Conservation (phyloP, 2,113 vertebrate species). For the Muntiacus reevesi region DNA sequence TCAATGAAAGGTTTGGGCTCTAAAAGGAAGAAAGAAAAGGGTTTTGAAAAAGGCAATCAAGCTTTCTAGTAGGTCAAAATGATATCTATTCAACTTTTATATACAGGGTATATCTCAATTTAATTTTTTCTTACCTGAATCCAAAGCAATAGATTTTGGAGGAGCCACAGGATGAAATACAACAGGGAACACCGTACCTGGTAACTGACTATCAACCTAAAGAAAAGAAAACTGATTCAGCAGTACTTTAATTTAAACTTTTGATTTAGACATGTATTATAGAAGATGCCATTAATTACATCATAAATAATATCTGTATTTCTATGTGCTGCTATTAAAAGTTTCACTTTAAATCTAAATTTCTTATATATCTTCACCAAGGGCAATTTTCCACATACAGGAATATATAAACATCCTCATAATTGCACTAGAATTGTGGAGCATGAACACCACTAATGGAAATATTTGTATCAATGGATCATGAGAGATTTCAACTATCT, state of each 20-base stretch:
- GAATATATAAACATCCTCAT: background rate
- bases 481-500: background rate
- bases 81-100: background rate
- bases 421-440: background rate
- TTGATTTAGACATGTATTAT: background rate
- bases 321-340: background rate
- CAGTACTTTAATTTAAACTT: background rate
- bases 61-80: background rate
- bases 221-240: background rate
- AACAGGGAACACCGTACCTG: slow-evolving; percentile 94
- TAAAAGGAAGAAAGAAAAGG: slow-evolving; percentile 72
- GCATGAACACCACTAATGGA: background rate
- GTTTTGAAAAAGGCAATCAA: background rate
- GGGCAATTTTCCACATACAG: background rate
- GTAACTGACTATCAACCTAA: slow-evolving; percentile 96
- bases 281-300: background rate
- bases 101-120: background rate
- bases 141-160: slow-evolving; percentile 95
- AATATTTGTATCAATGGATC: background rate
- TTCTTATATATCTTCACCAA: background rate
- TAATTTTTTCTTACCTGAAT: slow-evolving; percentile 88
- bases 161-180: slow-evolving; percentile 96
- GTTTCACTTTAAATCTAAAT: background rate
- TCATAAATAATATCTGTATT: background rate
- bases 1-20: slow-evolving; percentile 98